Percentiles rank a stretch among this genome's conserved stretches.
phyloP scores from a whole-genome alignment of 1,140 invertebrate species.

The Choristoneura fumiferana region DNA sequence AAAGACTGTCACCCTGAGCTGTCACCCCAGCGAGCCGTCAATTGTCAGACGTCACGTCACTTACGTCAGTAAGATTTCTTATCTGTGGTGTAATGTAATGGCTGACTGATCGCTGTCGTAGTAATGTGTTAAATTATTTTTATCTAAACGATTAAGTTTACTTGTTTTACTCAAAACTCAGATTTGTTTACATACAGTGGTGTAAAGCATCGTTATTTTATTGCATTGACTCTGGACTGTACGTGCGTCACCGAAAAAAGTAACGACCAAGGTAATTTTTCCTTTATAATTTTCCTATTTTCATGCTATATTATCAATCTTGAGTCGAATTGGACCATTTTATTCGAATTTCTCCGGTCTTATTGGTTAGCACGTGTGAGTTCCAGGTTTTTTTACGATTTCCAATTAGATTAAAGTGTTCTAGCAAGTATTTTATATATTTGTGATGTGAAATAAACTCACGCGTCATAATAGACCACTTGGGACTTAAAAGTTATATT shows the following conservation, averaged over 20 bases:
- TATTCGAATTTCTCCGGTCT: conserved; percentile 24
- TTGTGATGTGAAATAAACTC: no score
- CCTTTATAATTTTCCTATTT: conserved; percentile 37
- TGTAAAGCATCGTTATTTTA: neutral
- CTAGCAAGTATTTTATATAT: no score
- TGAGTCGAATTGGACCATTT: conserved; percentile 43
- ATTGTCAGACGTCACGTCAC: neutral
- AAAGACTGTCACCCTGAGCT: no score
- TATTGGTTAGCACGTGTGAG: no score
- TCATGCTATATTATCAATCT: conserved; percentile 35
- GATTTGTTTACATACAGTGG: neutral
- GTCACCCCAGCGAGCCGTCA: no score
- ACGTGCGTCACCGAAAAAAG: neutral
- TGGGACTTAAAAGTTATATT: no score
- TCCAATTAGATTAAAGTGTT: no score
- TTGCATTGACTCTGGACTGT: neutral
- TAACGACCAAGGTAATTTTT: conserved; percentile 41
- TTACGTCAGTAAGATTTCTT: neutral
- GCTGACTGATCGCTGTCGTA: conserved; percentile 10
- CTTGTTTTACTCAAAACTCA: neutral
- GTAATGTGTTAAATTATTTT: conserved; percentile 7
- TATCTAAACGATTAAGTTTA: conserved; percentile 13
- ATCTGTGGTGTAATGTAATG: conserved; percentile 16
- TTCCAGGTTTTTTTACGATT: no score
- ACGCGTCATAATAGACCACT: no score